Conservation (phyloP, 2,888 invertebrate species). For the Anaspis maculata region DNA sequence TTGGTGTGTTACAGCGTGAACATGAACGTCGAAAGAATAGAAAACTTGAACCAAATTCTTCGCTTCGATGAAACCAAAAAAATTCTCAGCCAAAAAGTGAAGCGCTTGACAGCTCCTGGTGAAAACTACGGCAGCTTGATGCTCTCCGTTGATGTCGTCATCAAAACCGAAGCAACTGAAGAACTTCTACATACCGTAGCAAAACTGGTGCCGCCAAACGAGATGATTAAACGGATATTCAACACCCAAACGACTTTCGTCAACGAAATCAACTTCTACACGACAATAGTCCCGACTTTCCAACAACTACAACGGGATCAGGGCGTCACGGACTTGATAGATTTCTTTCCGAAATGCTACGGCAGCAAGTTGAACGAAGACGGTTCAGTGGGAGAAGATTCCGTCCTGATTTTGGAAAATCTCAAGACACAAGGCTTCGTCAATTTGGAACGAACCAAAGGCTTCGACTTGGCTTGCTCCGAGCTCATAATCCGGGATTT, state of each 20-base stretch:
- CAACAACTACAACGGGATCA: slow-evolving; percentile 40
- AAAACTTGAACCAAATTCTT: too few species aligned
- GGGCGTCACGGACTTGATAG: slow-evolving; percentile 35
- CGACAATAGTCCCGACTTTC: slow-evolving; percentile 41
- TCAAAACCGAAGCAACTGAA: slow-evolving; percentile 16
- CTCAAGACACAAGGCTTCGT: slow-evolving; percentile 41
- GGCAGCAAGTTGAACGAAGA: slow-evolving; percentile 24
- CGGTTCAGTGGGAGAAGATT: slow-evolving; percentile 39
- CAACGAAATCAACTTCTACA: slow-evolving; percentile 47
- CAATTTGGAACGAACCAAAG: slow-evolving; percentile 38
- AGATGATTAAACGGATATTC: slow-evolving; percentile 38
- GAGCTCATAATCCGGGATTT: slow-evolving; percentile 38
- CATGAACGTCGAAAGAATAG: too few species aligned
- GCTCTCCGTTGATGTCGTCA: slow-evolving; percentile 32
- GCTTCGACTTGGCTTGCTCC: slow-evolving; percentile 43
- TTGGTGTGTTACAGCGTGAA: too few species aligned
- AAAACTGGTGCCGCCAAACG: slow-evolving; percentile 16
- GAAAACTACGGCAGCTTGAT: slow-evolving; percentile 54
- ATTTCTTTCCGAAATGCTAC: slow-evolving; percentile 35
- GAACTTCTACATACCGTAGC: slow-evolving; percentile 13
- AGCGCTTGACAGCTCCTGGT: slow-evolving; percentile 45
- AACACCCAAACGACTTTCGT: slow-evolving; percentile 44
- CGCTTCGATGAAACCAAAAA: too few species aligned
- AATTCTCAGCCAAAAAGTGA: slow-evolving; percentile 12
- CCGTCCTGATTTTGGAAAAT: slow-evolving; percentile 47